Evolutionary conservation across 2,113 vertebrate species (phyloP), one percentile per base, ranked within the genome.

Genomic region (Triplophysa siluroides): DNA sequence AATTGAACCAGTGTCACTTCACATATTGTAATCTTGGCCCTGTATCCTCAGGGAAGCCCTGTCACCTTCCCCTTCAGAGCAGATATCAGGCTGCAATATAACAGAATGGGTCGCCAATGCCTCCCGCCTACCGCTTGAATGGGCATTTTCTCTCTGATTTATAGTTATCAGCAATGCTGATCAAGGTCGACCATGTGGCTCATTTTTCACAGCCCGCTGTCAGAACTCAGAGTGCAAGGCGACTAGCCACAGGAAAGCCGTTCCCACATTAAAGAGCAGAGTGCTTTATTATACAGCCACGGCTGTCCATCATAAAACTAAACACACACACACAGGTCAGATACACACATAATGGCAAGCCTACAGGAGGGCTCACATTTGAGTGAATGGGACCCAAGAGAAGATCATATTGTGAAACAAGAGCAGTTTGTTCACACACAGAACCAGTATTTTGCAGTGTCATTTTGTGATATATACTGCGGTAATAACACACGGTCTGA

Each of bases 61-160:
- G 71, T 54, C 38, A 43, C 29, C 1, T 52, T 66, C 1, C 65
- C 50, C 52, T 60, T 19, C 1, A 70, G 29, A 62, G 56, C 19
- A 70, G 56, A 62, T 70, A 70, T 70, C 66, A 79, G 41, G 13
- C 66, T 62, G 77, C 26, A 62, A 62, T 21, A 61, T 64, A 62
- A 62, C 43, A 33, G 54, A 69, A 70, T 16, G 67, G 54, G 54
- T 16, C 19, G 1, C 45, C 77, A 60, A 61, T 26, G 52, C 38
- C 77, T 50, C 10, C 52, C 26, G 77, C 50, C 56, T 47, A 3
- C 81, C 2, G 43, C 76, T 80, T 75, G 83, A 86, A 89, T 70
- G 88, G 84, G 87, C 83, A 84, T 84, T 87, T 88, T 86, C 85
- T 82, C 83, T 50, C 80, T 89, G 87, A 90, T 92, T 93, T 91